These are phyloP conservation scores for Aplodontia rufa DNA, from an alignment of 2,113 vertebrate genomes.

Conservation along the genomic window DNA sequence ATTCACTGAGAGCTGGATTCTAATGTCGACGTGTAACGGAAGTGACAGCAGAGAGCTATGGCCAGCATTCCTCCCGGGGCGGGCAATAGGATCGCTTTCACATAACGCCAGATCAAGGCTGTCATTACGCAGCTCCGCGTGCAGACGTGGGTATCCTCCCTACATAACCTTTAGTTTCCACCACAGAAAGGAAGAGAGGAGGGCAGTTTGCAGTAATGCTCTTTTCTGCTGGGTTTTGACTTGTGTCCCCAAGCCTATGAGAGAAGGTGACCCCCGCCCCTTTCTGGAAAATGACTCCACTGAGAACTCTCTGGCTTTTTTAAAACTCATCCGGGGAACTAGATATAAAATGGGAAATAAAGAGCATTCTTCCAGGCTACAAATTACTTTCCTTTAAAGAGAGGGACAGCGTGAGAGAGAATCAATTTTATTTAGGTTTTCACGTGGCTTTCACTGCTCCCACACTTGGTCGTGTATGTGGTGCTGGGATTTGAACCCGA, in stretches of 20 bases:
- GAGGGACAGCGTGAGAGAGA: too few species aligned
- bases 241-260: conserved; percentile 39
- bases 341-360: conserved; percentile 78
- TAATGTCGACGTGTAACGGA: background rate
- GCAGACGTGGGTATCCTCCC: conserved; percentile 57
- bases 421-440: too few species aligned
- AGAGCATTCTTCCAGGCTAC: too few species aligned
- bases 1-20: background rate
- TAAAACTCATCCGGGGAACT: conserved; percentile 72
- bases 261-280: conserved; percentile 53
- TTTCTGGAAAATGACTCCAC: too few species aligned
- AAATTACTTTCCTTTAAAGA: too few species aligned
- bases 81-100: conserved; percentile 36
- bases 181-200: background rate
- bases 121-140: background rate
- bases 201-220: too few species aligned
- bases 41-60: background rate
- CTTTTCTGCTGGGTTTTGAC: conserved; percentile 70
- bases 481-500: too few species aligned
- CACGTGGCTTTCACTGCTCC: too few species aligned
- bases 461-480: too few species aligned
- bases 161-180: conserved; percentile 64
- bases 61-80: background rate
- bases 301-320: conserved; percentile 76
- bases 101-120: conserved; percentile 45